Evolutionary conservation across 2,888 invertebrate species (phyloP), one percentile per base, ranked within the genome.

Genomic region (Amphipoea lucens): DNA sequence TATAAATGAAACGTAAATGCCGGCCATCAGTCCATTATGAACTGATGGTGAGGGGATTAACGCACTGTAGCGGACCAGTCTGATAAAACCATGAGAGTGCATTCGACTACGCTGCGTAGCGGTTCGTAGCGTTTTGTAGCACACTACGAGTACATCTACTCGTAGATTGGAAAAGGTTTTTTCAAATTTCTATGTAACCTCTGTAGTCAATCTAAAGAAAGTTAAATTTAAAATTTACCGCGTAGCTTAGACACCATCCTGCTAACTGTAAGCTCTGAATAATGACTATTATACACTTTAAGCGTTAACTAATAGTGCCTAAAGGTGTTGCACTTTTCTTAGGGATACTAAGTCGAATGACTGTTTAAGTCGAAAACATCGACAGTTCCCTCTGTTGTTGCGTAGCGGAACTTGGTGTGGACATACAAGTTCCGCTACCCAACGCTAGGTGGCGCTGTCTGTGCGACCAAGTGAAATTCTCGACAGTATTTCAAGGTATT

Each of bases 381-480:
- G 14, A 29, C 11, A 0, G 42, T 63, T 60, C 76, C 63, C 66
- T 84, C 83, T 84, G 5, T 4, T 29, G 29, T 67, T 40, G 57
- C 11, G 20, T 74, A 76, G 73, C 66, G 20, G 29, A 68, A 84
- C 45, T 73, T 29, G 14, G 12, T 57, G 48, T 40, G 23, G n/a
- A 45, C 17, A 14, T 20, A 4, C 14, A 23, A 60, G 66, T 74
- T 63, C 66, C 29, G 51, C 74, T 76, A 81, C 45, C 42, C 29
- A 40, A 29, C 54, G 70, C 63, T 48, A 84, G 83, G 20, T 81
- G 74, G 74, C 63, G 60, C 29, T 66, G 70, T 23, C 29, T 9
- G 45, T n/a, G 12, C 7, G 17, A 36, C 57, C 2, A 14, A 42
- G 29, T 29, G 17, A 48, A 69, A 40, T 54, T 54, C 3, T 2